Conservation (phyloP, 2,797 vertebrate genomes). For the Intellagama lesueurii region DNA sequence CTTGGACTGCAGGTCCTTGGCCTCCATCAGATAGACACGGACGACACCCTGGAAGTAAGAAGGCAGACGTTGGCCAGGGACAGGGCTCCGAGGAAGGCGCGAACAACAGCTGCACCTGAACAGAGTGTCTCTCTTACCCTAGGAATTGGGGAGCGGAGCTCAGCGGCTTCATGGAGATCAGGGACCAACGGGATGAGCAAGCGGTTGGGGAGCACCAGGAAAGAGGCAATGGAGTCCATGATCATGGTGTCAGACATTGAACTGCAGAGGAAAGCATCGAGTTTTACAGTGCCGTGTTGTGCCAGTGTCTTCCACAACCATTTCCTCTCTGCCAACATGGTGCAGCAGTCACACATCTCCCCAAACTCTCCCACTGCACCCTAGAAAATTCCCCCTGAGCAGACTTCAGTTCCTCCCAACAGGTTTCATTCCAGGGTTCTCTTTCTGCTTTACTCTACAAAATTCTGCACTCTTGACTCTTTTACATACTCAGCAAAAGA, state of each 20-base stretch:
- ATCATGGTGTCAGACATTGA: slow-evolving; percentile 93
- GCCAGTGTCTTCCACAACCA: background rate
- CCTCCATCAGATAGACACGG: slow-evolving; percentile 89
- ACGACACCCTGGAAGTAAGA: slow-evolving; percentile 84
- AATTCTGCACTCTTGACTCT: background rate
- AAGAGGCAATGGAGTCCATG: slow-evolving; percentile 94
- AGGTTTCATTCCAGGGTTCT: background rate
- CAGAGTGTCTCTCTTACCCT: slow-evolving; percentile 81
- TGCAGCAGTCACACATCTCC: background rate
- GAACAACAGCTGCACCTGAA: fast-evolving
- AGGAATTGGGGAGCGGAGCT: slow-evolving; percentile 92
- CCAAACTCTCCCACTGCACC: background rate
- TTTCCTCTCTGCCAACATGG: background rate
- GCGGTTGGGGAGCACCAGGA: slow-evolving; percentile 94
- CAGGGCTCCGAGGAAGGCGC: background rate
- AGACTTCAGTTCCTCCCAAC: background rate
- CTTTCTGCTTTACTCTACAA: background rate
- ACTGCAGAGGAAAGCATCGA: slow-evolving; percentile 74
- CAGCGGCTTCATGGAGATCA: slow-evolving; percentile 88
- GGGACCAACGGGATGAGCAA: slow-evolving; percentile 90
- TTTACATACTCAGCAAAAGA: background rate
- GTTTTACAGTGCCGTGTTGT: background rate
- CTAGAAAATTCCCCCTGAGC: background rate
- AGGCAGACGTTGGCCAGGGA: background rate
- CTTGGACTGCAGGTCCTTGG: slow-evolving; percentile 87